phyloP scores from a whole-genome alignment of 37 sponge, comb jelly and placozoan species.

The Mnemiopsis leidyi region DNA sequence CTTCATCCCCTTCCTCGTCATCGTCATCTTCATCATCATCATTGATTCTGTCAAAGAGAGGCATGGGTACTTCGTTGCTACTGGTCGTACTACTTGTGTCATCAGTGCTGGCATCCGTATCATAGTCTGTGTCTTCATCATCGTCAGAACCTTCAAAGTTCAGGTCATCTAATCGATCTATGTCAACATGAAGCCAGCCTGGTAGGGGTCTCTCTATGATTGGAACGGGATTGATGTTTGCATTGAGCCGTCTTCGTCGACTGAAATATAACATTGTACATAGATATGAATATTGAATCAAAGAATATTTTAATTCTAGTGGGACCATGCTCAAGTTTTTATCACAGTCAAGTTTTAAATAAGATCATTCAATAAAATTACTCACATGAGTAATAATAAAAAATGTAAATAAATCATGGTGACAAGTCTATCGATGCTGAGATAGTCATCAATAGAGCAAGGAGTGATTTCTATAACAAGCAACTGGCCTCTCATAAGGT shows the following conservation, averaged over 20 bases:
- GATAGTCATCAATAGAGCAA: no score
- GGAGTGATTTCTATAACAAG: no score
- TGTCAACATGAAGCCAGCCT: not conserved
- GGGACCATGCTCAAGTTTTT: not conserved
- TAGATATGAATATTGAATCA: not conserved
- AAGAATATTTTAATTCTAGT: not conserved
- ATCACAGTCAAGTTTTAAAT: not conserved
- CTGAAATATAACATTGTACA: not conserved
- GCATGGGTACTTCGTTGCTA: not conserved
- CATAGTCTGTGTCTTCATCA: not conserved
- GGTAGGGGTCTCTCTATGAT: not conserved
- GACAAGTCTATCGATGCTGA: no score
- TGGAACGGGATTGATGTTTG: not conserved
- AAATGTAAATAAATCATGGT: no score
- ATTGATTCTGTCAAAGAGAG: conserved; percentile 23
- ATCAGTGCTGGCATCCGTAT: not conserved
- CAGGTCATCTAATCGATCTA: not conserved
- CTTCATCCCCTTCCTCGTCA: conserved; percentile 39
- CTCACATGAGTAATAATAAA: not conserved
- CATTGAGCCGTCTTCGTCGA: not conserved
- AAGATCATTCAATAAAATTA: not conserved
- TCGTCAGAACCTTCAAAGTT: conserved; percentile 7
- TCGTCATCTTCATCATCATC: conserved; percentile 14
- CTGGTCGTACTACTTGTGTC: conserved; percentile 21
- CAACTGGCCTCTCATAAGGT: no score